A percentile compares a stretch with the other conserved stretches of the same genome.
These are phyloP conservation scores for Bombyx huttoni DNA, from an alignment of 2,888 invertebrate genomes.

Conservation along the genomic window DNA sequence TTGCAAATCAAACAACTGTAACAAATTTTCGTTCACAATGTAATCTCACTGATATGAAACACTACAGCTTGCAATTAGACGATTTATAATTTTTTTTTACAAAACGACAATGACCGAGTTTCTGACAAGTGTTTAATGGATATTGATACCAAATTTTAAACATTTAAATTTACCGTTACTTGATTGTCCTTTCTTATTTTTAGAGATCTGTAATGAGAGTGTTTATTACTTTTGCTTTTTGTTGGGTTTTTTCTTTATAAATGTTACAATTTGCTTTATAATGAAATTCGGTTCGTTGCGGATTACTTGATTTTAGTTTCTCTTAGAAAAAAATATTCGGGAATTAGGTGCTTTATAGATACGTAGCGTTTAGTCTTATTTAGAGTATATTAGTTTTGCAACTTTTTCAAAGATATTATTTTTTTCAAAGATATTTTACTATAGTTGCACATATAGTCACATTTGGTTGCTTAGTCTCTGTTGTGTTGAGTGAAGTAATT, in stretches of 20 bases:
- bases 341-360: too few species aligned
- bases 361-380: too few species aligned
- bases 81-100: constrained; percentile 14
- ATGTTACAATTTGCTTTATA: background rate
- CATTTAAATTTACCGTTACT: constrained; percentile 12
- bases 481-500: too few species aligned
- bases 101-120: constrained; percentile 8
- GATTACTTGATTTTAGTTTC: constrained; percentile 4
- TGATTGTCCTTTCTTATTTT: constrained; percentile 10
- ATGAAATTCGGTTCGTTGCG: too few species aligned
- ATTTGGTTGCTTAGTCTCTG: too few species aligned
- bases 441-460: too few species aligned
- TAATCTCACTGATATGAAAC: constrained; percentile 11
- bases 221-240: background rate
- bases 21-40: background rate
- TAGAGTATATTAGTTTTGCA: too few species aligned
- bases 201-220: background rate
- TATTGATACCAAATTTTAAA: constrained; percentile 9
- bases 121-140: constrained; percentile 9
- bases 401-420: too few species aligned
- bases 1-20: background rate
- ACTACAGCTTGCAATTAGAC: constrained; percentile 23
- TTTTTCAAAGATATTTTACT: too few species aligned
- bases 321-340: too few species aligned
- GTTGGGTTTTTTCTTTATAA: background rate